phyloP scores from a whole-genome alignment of 2,888 invertebrate species.

The Yponomeuta malinellus region DNA sequence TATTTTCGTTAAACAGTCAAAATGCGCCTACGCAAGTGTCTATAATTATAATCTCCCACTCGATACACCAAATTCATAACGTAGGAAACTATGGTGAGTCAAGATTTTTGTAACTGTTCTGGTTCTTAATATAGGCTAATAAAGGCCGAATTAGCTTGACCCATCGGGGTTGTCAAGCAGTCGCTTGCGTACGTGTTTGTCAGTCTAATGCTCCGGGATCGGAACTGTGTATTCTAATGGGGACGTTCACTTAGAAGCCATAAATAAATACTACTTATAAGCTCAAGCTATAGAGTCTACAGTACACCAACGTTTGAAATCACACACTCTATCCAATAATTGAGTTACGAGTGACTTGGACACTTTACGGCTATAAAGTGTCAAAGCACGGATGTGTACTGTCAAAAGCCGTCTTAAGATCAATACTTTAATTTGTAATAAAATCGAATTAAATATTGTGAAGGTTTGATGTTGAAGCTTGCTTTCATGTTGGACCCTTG shows the following conservation, averaged over 20 bases:
- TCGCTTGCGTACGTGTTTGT: slow-evolving; percentile 26
- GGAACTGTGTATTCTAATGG: slow-evolving; percentile 27
- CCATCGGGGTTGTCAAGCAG: not conserved
- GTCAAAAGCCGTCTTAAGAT: too few relatives aligned
- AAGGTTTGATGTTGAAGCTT: too few relatives aligned
- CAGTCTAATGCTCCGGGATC: slow-evolving; percentile 26
- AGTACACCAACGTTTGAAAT: too few relatives aligned
- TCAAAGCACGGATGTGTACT: too few relatives aligned
- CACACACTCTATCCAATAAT: too few relatives aligned
- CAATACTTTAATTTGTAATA: too few relatives aligned
- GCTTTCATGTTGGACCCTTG: too few relatives aligned
- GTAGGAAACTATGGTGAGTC: not conserved
- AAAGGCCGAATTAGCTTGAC: not conserved
- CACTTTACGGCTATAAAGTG: too few relatives aligned
- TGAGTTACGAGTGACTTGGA: too few relatives aligned
- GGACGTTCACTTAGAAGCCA: slow-evolving; percentile 21
- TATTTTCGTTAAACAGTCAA: slow-evolving; percentile 13
- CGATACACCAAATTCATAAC: not conserved
- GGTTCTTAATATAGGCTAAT: not conserved
- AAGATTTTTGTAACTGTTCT: not conserved
- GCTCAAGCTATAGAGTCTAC: not conserved
- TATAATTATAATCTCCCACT: slow-evolving; percentile 25
- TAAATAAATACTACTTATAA: not conserved
- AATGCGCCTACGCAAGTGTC: slow-evolving; percentile 34
- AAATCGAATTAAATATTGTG: too few relatives aligned